Conservation (phyloP, 2,888 invertebrate genomes). For the Panopea generosa region DNA sequence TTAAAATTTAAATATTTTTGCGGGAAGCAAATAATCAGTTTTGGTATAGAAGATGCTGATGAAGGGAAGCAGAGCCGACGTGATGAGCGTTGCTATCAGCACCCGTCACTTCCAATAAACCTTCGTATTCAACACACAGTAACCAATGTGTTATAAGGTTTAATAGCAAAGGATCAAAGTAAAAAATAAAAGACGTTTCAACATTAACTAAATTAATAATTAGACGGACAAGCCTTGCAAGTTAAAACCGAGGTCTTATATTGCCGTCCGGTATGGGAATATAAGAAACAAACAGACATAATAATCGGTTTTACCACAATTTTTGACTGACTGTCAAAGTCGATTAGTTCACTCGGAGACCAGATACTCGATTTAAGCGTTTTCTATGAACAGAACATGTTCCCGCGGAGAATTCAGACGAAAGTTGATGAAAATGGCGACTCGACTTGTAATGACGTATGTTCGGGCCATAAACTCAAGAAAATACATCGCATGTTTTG, state of each 20-base stretch:
- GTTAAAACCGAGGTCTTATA: slow-evolving; percentile 26
- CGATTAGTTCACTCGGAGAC: slow-evolving; percentile 36
- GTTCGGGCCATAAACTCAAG: slow-evolving; percentile 7
- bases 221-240: slow-evolving; percentile 21
- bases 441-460: slow-evolving; percentile 19
- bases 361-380: slow-evolving; percentile 40
- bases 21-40: no score
- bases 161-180: slow-evolving; percentile 32
- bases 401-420: slow-evolving; percentile 52
- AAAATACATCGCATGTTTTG: not conserved
- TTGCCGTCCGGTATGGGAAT: slow-evolving; percentile 40
- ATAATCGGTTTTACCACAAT: slow-evolving; percentile 31
- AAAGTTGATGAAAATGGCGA: slow-evolving; percentile 58
- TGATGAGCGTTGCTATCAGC: not conserved
- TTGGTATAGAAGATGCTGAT: no score
- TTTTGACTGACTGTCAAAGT: slow-evolving; percentile 43
- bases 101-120: slow-evolving; percentile 13
- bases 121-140: slow-evolving; percentile 7
- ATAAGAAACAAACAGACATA: slow-evolving; percentile 3
- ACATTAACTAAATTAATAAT: slow-evolving; percentile 52
- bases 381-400: slow-evolving; percentile 21
- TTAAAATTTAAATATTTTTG: no score
- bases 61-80: not conserved
- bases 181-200: slow-evolving; percentile 6
- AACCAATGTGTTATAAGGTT: slow-evolving; percentile 14